phyloP scores from a whole-genome alignment of 2,113 vertebrate species.

The Balaeniceps rex region DNA sequence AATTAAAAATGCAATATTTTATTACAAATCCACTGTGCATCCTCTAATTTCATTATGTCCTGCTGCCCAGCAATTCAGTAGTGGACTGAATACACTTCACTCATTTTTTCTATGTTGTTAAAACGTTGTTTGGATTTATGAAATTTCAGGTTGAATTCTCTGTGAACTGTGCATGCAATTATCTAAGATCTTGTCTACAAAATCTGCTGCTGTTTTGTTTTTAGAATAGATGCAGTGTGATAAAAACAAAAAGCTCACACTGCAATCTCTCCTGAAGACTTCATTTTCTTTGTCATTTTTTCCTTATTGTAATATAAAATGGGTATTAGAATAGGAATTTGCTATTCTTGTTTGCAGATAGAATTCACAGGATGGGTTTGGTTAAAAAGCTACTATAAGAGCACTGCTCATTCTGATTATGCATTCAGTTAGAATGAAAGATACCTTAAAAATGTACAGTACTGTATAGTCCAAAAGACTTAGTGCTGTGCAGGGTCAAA shows the following conservation, averaged over 20 bases:
- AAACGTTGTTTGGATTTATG: not conserved
- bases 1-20: not conserved
- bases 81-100: not conserved
- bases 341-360: not conserved
- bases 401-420: not conserved
- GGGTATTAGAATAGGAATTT: not conserved
- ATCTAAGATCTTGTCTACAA: not conserved
- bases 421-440: not conserved
- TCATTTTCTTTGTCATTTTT: not conserved
- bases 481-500: not conserved
- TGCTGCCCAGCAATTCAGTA: not conserved
- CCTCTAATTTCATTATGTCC: not conserved
- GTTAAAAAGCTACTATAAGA: not conserved
- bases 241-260: not conserved
- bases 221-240: not conserved
- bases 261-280: not conserved
- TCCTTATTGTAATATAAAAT: not conserved
- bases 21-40: not conserved
- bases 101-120: accelerated
- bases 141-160: not conserved
- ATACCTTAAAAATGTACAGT: not conserved
- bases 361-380: not conserved
- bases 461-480: not conserved
- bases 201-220: not conserved
- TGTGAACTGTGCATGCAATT: not conserved